A percentile compares a stretch with the other conserved stretches of the same genome.
phyloP scores from a whole-genome alignment of 2,113 vertebrate genomes.

The Pardalotus punctatus region DNA sequence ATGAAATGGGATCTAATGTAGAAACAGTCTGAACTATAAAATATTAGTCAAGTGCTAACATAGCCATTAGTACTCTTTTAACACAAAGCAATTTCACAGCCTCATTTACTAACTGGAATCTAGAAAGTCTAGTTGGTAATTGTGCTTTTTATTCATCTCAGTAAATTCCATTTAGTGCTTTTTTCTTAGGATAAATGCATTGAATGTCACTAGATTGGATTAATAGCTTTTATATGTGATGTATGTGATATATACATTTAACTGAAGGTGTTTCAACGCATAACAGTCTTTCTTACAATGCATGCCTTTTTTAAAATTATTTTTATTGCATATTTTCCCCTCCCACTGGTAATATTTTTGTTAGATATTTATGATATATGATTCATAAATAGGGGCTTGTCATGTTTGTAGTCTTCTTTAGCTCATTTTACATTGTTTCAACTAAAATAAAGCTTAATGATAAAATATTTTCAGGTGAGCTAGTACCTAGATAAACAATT shows the following conservation, averaged over 20 bases:
- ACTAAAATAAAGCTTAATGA: not conserved
- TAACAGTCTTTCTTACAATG: slow-evolving; percentile 37
- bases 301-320: slow-evolving; percentile 14
- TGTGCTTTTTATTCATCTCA: slow-evolving; percentile 74
- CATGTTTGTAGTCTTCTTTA: not conserved
- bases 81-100: slow-evolving; percentile 73
- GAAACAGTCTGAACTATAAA: slow-evolving; percentile 60
- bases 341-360: slow-evolving; percentile 5
- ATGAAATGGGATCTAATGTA: slow-evolving; percentile 41
- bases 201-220: slow-evolving; percentile 66
- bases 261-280: slow-evolving; percentile 38
- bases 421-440: slow-evolving; percentile 25
- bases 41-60: slow-evolving; percentile 66
- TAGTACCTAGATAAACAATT: slow-evolving; percentile 42
- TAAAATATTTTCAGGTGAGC: slow-evolving; percentile 37
- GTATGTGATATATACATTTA: slow-evolving; percentile 56
- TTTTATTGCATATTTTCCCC: slow-evolving; percentile 45
- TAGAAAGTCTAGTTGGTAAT: slow-evolving; percentile 68
- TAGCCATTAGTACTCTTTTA: slow-evolving; percentile 72
- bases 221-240: slow-evolving; percentile 62
- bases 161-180: slow-evolving; percentile 73
- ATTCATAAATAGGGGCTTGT: slow-evolving; percentile 35
- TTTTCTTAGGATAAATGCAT: slow-evolving; percentile 68
- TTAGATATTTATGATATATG: slow-evolving; percentile 15
- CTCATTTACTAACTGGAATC: slow-evolving; percentile 74